phyloP scores from a whole-genome alignment of 2,888 invertebrate species.

The Sycophila texana region DNA sequence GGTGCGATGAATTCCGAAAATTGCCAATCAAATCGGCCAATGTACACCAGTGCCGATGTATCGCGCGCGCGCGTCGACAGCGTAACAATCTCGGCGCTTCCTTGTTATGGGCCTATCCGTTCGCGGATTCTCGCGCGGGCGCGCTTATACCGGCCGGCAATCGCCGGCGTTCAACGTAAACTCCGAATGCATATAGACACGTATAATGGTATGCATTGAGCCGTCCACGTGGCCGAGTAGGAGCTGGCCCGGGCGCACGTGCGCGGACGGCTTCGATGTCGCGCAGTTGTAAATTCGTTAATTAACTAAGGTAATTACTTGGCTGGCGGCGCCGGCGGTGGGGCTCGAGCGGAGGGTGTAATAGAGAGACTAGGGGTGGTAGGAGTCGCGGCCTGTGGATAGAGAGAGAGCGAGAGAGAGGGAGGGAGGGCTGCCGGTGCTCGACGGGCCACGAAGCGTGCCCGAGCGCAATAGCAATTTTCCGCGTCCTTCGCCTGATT shows the following conservation, averaged over 20 bases:
- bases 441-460: slow-evolving; percentile 29
- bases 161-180: slow-evolving; percentile 4
- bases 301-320: slow-evolving; percentile 73
- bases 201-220: slow-evolving; percentile 28
- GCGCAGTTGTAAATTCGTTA: slow-evolving; percentile 72
- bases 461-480: slow-evolving; percentile 54
- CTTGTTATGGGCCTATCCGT: slow-evolving; percentile 16
- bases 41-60: neutral
- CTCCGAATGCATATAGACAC: neutral
- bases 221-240: slow-evolving; percentile 15
- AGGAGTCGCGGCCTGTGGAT: neutral
- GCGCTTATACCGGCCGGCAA: slow-evolving; percentile 10
- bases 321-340: slow-evolving; percentile 36
- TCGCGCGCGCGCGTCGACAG: neutral
- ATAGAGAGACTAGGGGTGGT: slow-evolving; percentile 12
- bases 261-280: slow-evolving; percentile 11
- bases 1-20: slow-evolving; percentile 29
- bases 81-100: slow-evolving; percentile 53
- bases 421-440: slow-evolving; percentile 19
- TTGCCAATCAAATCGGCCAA: slow-evolving; percentile 55
- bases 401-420: no score
- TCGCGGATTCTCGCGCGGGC: neutral
- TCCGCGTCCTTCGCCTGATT: slow-evolving; percentile 56
- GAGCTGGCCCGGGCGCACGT: neutral
- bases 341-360: slow-evolving; percentile 8